Conservation (phyloP, 2,888 invertebrate genomes). For the Cosmia trapezina region DNA sequence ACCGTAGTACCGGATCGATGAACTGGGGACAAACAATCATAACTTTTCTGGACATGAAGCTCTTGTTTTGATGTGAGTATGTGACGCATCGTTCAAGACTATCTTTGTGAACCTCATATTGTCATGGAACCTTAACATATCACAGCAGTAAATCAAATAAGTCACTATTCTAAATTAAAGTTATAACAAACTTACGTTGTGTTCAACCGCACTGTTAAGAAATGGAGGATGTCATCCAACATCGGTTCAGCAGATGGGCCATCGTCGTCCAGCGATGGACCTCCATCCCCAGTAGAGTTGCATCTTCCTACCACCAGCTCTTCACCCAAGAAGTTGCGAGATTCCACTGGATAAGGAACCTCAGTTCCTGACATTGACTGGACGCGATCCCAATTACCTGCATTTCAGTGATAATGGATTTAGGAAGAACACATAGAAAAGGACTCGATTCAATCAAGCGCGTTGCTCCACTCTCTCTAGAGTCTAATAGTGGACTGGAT, state of each 20-base stretch:
- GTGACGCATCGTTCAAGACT: no score
- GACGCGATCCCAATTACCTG: conserved; percentile 80
- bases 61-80: no score
- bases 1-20: conserved; percentile 77
- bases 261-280: conserved; percentile 81
- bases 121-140: not conserved
- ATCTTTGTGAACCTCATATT: not conserved
- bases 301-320: conserved; percentile 86
- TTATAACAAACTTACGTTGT: conserved; percentile 80
- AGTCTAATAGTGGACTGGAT: not conserved
- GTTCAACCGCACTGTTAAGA: conserved; percentile 81
- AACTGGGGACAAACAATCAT: conserved; percentile 63
- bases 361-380: conserved; percentile 80
- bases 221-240: conserved; percentile 87
- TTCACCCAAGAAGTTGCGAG: conserved; percentile 83
- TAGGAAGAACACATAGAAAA: not conserved
- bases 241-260: conserved; percentile 85
- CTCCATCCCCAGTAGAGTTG: conserved; percentile 81
- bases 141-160: not conserved
- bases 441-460: not conserved
- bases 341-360: conserved; percentile 82
- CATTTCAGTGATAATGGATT: not conserved
- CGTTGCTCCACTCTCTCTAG: not conserved
- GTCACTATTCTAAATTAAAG: not conserved
- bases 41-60: not conserved